These are phyloP conservation scores for Geodia barretti DNA, from an alignment of 37 sponge, comb jelly and placozoan species.

Conservation along the genomic window DNA sequence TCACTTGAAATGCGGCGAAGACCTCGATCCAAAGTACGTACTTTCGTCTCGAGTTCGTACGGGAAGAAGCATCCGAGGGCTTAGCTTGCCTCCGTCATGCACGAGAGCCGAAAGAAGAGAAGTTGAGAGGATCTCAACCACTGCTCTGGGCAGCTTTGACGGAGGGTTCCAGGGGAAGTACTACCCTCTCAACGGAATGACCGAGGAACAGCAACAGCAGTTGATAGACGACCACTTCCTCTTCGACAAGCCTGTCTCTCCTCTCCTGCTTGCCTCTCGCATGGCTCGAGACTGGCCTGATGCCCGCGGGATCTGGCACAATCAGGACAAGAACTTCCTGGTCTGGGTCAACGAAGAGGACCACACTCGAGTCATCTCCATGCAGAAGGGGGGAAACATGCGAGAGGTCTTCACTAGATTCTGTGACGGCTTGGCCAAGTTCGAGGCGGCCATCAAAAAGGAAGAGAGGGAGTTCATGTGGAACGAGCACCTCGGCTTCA, in stretches of 20 bases:
- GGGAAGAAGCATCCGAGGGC: slow-evolving; percentile 71
- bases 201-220: slow-evolving; percentile 54
- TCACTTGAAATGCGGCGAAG: slow-evolving; percentile 47
- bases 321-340: slow-evolving; percentile 73
- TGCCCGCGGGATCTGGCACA: slow-evolving; percentile 79
- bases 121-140: slow-evolving; percentile 58
- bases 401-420: slow-evolving; percentile 69
- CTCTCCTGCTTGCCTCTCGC: slow-evolving; percentile 71
- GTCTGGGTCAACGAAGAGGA: slow-evolving; percentile 95
- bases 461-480: slow-evolving; percentile 63
- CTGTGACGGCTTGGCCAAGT: slow-evolving; percentile 52
- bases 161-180: slow-evolving; percentile 59
- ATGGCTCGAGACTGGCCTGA: slow-evolving; percentile 87
- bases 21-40: slow-evolving; percentile 61
- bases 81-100: slow-evolving; percentile 59
- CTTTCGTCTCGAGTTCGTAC: slow-evolving; percentile 69
- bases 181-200: slow-evolving; percentile 74
- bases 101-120: slow-evolving; percentile 67
- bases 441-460: slow-evolving; percentile 57
- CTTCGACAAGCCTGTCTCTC: slow-evolving; percentile 68
- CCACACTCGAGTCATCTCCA: slow-evolving; percentile 90
- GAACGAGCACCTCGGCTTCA: slow-evolving; percentile 82
- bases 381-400: slow-evolving; percentile 89
- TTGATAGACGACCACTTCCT: slow-evolving; percentile 83
- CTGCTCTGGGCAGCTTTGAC: slow-evolving; percentile 40